Evolutionary conservation across 2,113 vertebrate species (phyloP), one percentile per base, ranked within the genome.

Genomic region (Sturnus vulgaris): DNA sequence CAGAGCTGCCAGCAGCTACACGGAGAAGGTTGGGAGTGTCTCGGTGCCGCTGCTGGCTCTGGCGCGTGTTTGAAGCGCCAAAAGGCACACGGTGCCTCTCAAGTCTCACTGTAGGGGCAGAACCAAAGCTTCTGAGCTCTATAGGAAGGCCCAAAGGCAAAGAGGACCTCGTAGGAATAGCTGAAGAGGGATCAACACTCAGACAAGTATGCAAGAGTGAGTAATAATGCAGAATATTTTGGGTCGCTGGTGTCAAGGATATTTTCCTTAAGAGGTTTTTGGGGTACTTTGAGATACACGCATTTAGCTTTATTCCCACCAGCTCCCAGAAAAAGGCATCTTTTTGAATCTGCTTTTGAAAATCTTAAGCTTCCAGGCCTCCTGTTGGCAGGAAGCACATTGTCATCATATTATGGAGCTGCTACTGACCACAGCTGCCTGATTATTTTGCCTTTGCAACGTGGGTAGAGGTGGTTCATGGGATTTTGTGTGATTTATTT

Each of bases 31-130:
- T 14, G 33, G 50, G 40, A 80, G 65, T 50, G 44, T 30, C 49
- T 65, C 25, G 0, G 0, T 3, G 3, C 15, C 3, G 15, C 55
- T 0, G 0, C 7, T 21, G n/a, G 37, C 20, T 17, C 12, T 3
- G 3, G 6, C 3, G 4, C 1, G 2, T 0, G 1, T 30, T 72
- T 1, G 1, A 25, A 69, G 57, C 3, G 11, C 61, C 49, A 66
- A 91, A 55, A 82, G 66, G 28, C 22, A 28, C 47, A 8, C 0
- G 0, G n/a, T 6, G 18, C 25, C 49, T 63, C 40, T 63, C 46
- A 59, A 47, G 15, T 12, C 19, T 30, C 33, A 69, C 31, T 5
- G 15, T 5, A 56, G 28, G n/a, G 44, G 17, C 23, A 91, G 40
- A 76, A 69, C 22, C 7, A 73, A 79, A 70, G 10, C 1, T 75